Evolutionary conservation across 2,113 vertebrate genomes (phyloP), one percentile per base, ranked within the genome.

Genomic region (Rhagologus leucostigma): DNA sequence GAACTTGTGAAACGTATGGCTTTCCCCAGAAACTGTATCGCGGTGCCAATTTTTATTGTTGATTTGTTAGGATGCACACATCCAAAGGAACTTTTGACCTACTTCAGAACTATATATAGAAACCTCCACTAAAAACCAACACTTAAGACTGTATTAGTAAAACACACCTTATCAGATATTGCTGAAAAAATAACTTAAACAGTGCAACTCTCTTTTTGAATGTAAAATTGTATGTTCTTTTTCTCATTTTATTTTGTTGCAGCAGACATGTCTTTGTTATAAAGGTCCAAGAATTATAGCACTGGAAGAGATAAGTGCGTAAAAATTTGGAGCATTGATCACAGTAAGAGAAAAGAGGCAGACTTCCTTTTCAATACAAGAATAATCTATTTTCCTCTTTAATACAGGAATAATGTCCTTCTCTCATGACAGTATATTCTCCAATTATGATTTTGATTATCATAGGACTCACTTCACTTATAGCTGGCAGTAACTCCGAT

Each of bases 21-120:
- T 92, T 83, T 95, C 39, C 16, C 57, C 84, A 11, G 13, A 97
- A 88, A 93, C 16, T 95, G 50, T 15, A 87, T 75, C 80, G 87
- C 10, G 53, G 21, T 67, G 53, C 33, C 37, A 69, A 56, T 78
- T 67, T 84, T 82, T 87, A 27, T 64, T 94, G 21, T 81, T 70
- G 9, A 17, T 84, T 81, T 81, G 10, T 60, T 90, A 73, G 67
- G 50, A 77, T 68, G 23, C 50, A 60, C 19, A 37, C 11, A 91
- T 94, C 73, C 77, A 94, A 95, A 95, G 37, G 37, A 68, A 93
- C 71, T 96, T 84, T 91, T 90, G 79, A 95, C 44, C 55, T 94
- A 75, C 39, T 94, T 96, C 69, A 95, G 85, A 95, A 91, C 55
- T 76, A 56, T 19, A 46, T 87, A 13, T 52, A 65, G 14, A 89